Percentiles rank a stretch among this genome's conserved stretches.
Conservation (phyloP, 92 coral and sea anemone species). For the Muricea muricata region DNA sequence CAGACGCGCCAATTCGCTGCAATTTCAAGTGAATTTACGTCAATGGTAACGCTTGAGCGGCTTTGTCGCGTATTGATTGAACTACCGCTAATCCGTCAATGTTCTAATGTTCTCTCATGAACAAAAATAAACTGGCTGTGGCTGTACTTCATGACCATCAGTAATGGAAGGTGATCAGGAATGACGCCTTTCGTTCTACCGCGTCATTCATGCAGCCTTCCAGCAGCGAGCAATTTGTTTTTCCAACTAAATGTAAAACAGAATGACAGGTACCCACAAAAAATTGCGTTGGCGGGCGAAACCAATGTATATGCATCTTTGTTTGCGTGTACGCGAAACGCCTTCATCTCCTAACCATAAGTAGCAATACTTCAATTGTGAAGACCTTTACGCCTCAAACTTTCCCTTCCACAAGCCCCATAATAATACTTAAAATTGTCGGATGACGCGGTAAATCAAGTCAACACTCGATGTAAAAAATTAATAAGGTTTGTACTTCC, state of each 20-base stretch:
- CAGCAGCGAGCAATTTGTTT: background rate
- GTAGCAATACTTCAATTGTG: background rate
- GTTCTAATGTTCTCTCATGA: background rate
- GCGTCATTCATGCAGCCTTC: no score
- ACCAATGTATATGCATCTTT: background rate
- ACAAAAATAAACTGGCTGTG: background rate
- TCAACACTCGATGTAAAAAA: no score
- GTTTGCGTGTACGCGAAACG: background rate
- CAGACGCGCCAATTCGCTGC: constrained; percentile 4
- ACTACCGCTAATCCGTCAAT: background rate
- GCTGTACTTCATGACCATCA: no score
- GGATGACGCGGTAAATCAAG: no score
- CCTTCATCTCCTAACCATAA: background rate
- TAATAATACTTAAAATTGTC: no score
- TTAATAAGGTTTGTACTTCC: no score
- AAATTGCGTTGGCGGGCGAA: constrained; percentile 2
- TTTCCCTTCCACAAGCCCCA: no score
- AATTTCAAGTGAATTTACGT: constrained; percentile 32
- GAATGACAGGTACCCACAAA: background rate
- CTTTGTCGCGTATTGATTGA: background rate
- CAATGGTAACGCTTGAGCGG: constrained; percentile 21
- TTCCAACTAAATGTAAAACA: background rate
- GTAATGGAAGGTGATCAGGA: no score
- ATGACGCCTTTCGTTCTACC: no score
- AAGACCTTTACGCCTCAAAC: no score